Base-by-base conservation (phyloP, 2,888 invertebrate species). In the Parapristionchus giblindavisi region DNA sequence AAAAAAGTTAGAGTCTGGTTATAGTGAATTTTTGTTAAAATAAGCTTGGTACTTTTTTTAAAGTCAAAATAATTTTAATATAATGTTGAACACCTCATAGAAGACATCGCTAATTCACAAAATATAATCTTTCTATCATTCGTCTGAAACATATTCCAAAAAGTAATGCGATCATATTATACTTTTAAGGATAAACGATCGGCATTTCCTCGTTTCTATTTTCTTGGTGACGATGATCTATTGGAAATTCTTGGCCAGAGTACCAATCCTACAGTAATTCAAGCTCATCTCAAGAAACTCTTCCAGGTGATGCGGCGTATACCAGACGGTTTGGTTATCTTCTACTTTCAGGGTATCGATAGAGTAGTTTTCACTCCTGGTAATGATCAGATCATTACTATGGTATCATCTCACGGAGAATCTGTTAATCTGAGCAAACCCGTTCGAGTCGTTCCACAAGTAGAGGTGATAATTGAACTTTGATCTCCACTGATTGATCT, bases 181-280 rank as follows among this genome's bases (percentile, higher is more conserved):
- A 5, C 0, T 14, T 24, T 85, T 60, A 89, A 96, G 94, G 94
- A 95, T 83, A 99, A 98, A 89, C 92, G 99, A 54, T 92, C 93
- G 0, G 91, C 92, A 66, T 99, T 99, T 90, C 96, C 99, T 8
- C 91, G 99, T 77, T 93, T 99, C 84, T 95, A 97, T 88, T 99
- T 99, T 89, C 91, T 99, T 79, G 96, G 96, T 77, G 98, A 99
- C 88, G 99, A 99, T 87, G 99, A 99, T 89, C 91, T 99, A 74
- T 90, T 99, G 76, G 98, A 99, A 90, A 92, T 99, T 78, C 91
- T 99, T 17, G 96, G 96, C 0, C 96, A 96, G 89, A 93, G 94
- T 0, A 92, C 94, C 0, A 94, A 94, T 84, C 93, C 94, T 77
- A 91, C 92, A 65, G 93, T 96, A 3, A 94, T 99, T 88, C 95